These are phyloP conservation scores for Hippocampus mohnikei DNA, from an alignment of 2,113 vertebrate species.

Conservation along the genomic window DNA sequence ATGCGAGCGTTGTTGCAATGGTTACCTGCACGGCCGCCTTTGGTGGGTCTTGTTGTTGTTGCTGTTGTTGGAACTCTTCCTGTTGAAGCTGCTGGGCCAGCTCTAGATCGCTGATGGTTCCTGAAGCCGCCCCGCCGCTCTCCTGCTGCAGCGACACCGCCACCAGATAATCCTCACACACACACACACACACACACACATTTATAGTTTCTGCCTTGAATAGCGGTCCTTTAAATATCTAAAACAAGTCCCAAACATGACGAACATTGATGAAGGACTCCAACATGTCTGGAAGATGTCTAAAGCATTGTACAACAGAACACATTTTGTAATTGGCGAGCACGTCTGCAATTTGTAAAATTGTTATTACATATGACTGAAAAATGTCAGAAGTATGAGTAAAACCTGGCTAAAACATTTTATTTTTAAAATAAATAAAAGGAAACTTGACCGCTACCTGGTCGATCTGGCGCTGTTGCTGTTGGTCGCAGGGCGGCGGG, in stretches of 20 bases:
- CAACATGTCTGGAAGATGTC: neutral
- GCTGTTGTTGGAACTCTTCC: conserved; percentile 83
- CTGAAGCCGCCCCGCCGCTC: conserved; percentile 55
- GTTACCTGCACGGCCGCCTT: conserved; percentile 52
- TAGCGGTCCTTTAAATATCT: neutral
- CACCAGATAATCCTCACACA: conserved; percentile 83
- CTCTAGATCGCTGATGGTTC: conserved; percentile 83
- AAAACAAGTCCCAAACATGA: neutral
- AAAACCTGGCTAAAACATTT: too few relatives aligned
- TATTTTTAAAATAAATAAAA: neutral
- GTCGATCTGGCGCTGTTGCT: conserved; percentile 84
- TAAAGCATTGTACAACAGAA: too few relatives aligned
- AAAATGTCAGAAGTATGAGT: too few relatives aligned
- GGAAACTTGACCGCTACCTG: conserved; percentile 61
- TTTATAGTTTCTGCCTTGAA: too few relatives aligned
- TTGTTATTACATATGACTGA: too few relatives aligned
- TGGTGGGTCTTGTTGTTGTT: conserved; percentile 25
- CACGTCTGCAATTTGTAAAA: too few relatives aligned
- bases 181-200: conserved; percentile 3
- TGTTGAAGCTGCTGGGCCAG: conserved; percentile 87
- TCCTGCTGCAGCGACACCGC: conserved; percentile 87
- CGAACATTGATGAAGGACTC: neutral
- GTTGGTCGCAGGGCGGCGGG: conserved; percentile 45
- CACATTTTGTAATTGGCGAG: too few relatives aligned
- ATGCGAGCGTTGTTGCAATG: neutral